Base-by-base conservation (phyloP, 2,797 vertebrate species). In the Staurois parvus region DNA sequence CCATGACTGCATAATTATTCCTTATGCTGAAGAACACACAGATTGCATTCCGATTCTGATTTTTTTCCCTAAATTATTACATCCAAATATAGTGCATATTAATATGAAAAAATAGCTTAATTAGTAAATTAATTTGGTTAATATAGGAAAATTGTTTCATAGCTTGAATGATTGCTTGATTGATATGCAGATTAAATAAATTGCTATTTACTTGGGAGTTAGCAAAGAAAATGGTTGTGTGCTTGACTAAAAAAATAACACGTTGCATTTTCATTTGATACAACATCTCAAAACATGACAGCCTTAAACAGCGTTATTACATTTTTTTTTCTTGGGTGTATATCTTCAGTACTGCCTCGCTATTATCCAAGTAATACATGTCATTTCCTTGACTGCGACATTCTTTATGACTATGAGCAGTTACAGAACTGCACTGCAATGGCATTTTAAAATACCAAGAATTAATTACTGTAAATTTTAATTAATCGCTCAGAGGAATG, bases 401-500 rank as follows among this genome's bases (percentile, higher is more conserved):
- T 84, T 85, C 45, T 81, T 84, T 69, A 84, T 70, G 66, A 84
- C 66, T 89, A 67, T 87, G 77, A 88, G 34, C 24, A 85, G 12
- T 42, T 87, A 84, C 24, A 0, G 26, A 68, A 79, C 72, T 68
- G 28, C 76, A 59, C 29, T 83, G 72, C 89, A 87, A 56, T 76
- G 42, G 12, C 86, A 87, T 87, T 82, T 81, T 70, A 13, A 88
- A 15, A 87, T 85, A 88, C 66, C 87, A 81, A 77, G 5, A 70
- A 29, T 85, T 85, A 84, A 87, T 76, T 83, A 80, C n/a, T 13
- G 4, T 79, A 86, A n/a, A 87, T 89, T 88, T 37, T 85, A 89
- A 86, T 64, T 81, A 87, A 86, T 79, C 37, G 77, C 79, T 74
- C 28, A 72, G 83, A 87, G 83, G 52, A 85, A 83, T 45, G 76